These are phyloP conservation scores for Pangasius krempfi DNA, from an alignment of 2,797 vertebrate species.

Conservation along the genomic window DNA sequence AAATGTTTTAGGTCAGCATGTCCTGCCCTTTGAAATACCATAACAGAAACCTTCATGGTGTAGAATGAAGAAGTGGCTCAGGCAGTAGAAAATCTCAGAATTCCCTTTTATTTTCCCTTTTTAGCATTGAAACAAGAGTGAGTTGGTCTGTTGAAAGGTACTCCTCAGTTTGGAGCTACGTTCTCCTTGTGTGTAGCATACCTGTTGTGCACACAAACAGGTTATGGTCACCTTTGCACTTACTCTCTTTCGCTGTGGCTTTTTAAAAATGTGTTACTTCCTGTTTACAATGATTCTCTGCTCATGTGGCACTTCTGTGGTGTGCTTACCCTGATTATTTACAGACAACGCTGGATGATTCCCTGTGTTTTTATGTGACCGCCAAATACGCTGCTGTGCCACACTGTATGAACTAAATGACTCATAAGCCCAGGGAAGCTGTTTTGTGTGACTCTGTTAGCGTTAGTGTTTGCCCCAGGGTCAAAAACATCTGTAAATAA, in stretches of 20 bases:
- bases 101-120: slow-evolving; percentile 36
- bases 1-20: not conserved
- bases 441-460: not conserved
- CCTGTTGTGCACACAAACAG: slow-evolving; percentile 60
- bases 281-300: slow-evolving; percentile 60
- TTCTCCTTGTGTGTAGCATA: slow-evolving; percentile 29
- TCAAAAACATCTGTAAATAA: not conserved
- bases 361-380: slow-evolving; percentile 25
- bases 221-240: slow-evolving; percentile 56
- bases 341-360: slow-evolving; percentile 28
- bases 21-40: not conserved
- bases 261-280: slow-evolving; percentile 58
- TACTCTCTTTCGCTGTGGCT: slow-evolving; percentile 53
- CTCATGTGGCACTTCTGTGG: slow-evolving; percentile 34
- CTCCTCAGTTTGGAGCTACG: not conserved
- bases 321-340: slow-evolving; percentile 41
- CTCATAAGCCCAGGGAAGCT: not conserved
- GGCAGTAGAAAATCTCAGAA: not conserved
- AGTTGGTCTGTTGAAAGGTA: not conserved
- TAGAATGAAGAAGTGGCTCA: not conserved
- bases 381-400: not conserved
- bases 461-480: too few relatives aligned
- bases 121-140: slow-evolving; percentile 34
- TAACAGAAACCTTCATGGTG: not conserved
- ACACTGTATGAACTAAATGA: not conserved